Conservation (phyloP, 1,140 invertebrate species). For the Cotesia typhae region DNA sequence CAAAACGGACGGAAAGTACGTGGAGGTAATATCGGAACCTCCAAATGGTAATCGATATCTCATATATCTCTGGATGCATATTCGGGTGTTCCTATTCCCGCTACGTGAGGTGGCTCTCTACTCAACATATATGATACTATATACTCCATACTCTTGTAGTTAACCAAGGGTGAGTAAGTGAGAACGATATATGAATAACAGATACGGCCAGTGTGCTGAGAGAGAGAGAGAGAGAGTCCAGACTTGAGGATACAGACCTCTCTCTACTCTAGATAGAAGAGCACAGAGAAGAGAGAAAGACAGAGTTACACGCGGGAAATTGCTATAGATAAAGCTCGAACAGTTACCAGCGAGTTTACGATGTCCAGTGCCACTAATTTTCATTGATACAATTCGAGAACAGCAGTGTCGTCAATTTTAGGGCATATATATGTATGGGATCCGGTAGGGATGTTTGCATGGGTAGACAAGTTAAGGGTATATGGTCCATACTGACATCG, state of each 20-base stretch:
- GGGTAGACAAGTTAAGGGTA: neutral
- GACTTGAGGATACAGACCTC: neutral
- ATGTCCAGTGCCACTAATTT: slow-evolving; percentile 31
- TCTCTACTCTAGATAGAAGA: too few relatives aligned
- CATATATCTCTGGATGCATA: slow-evolving; percentile 56
- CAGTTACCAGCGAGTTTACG: slow-evolving; percentile 27
- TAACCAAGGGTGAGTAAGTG: slow-evolving; percentile 15
- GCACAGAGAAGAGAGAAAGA: neutral
- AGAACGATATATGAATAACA: neutral
- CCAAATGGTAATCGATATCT: slow-evolving; percentile 62
- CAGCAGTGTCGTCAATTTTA: neutral
- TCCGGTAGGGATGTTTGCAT: slow-evolving; percentile 1
- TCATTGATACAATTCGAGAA: slow-evolving; percentile 35
- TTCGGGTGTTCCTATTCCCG: slow-evolving; percentile 47
- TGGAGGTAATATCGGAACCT: slow-evolving; percentile 56
- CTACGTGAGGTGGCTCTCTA: neutral
- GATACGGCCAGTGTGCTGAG: too few relatives aligned
- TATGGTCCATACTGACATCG: too few relatives aligned
- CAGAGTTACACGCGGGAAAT: slow-evolving; percentile 15
- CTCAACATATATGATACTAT: too few relatives aligned
- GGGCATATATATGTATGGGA: neutral
- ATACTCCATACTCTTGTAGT: slow-evolving; percentile 1
- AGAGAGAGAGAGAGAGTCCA: neutral
- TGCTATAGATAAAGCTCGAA: slow-evolving; percentile 36
- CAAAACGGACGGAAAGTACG: slow-evolving; percentile 39